A percentile compares a stretch with the other conserved stretches of the same genome.
phyloP scores from a whole-genome alignment of 2,888 invertebrate genomes.

The Sericinus montela region DNA sequence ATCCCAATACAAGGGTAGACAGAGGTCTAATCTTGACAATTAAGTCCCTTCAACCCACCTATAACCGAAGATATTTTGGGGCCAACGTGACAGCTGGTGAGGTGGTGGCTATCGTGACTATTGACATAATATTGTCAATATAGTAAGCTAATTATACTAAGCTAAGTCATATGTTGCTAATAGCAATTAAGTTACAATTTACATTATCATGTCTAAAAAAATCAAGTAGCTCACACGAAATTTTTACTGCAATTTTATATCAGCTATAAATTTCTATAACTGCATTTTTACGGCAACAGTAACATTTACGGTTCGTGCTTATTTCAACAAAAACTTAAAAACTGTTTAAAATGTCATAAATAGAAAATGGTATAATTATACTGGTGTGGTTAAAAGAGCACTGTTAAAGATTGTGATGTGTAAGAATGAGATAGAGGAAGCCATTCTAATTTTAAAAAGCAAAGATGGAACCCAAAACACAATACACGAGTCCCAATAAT shows the following conservation, averaged over 20 bases:
- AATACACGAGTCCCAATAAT: conserved; percentile 69
- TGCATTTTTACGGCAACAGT: conserved; percentile 69
- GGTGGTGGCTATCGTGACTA: too few relatives aligned
- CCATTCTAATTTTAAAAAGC: conserved; percentile 76
- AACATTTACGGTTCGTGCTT: conserved; percentile 69
- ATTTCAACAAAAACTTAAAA: conserved; percentile 71
- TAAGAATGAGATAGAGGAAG: conserved; percentile 52
- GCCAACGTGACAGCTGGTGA: too few relatives aligned
- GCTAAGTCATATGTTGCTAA: background rate
- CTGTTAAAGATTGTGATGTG: conserved; percentile 30
- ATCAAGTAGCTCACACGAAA: conserved; percentile 51
- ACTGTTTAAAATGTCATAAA: conserved; percentile 72
- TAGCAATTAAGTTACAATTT: conserved; percentile 10
- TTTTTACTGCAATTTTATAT: conserved; percentile 57
- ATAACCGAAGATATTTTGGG: too few relatives aligned
- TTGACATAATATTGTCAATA: too few relatives aligned
- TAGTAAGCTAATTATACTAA: too few relatives aligned
- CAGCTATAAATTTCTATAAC: conserved; percentile 69
- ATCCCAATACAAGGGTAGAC: too few relatives aligned
- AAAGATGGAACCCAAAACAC: conserved; percentile 78
- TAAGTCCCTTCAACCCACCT: too few relatives aligned
- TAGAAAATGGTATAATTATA: conserved; percentile 69
- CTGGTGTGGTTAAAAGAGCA: conserved; percentile 51
- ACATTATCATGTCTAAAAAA: conserved; percentile 31
- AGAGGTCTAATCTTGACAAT: too few relatives aligned